A percentile compares a stretch with the other conserved stretches of the same genome.
These are phyloP conservation scores for Sarcophaga rosellei DNA, from an alignment of 2,888 invertebrate genomes.

Conservation along the genomic window DNA sequence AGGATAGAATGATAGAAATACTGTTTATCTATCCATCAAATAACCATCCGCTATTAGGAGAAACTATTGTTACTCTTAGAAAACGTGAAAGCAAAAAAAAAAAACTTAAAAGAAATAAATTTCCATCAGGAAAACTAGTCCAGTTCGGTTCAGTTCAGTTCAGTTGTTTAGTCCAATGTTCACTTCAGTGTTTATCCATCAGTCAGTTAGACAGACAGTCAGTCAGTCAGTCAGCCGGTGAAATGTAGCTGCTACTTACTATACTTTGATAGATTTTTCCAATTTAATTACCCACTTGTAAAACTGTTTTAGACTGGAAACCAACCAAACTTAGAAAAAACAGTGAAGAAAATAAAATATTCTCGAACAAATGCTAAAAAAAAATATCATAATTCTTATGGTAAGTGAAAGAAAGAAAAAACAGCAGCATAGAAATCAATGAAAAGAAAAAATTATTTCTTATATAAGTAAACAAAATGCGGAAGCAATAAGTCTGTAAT, in stretches of 20 bases:
- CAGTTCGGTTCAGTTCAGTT: too few species aligned
- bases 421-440: not conserved
- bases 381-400: not conserved
- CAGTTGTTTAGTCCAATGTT: conserved; percentile 18
- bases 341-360: not conserved
- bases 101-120: not conserved
- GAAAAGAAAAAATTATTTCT: conserved; percentile 31
- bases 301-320: not conserved
- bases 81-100: not conserved
- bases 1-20: not conserved
- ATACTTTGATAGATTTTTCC: conserved; percentile 46
- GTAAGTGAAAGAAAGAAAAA: not conserved
- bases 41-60: not conserved
- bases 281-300: conserved; percentile 58
- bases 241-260: conserved; percentile 39
- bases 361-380: not conserved
- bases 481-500: conserved; percentile 66
- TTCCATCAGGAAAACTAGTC: conserved; percentile 44
- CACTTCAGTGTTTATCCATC: not conserved
- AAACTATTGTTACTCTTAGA: not conserved
- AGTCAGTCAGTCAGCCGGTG: conserved; percentile 25
- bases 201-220: conserved; percentile 11
- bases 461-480: conserved; percentile 59
- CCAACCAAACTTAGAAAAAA: not conserved
- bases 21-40: conserved; percentile 24